These are phyloP conservation scores for Spisula subtruncata DNA, from an alignment of 2,888 invertebrate genomes.

Conservation along the genomic window DNA sequence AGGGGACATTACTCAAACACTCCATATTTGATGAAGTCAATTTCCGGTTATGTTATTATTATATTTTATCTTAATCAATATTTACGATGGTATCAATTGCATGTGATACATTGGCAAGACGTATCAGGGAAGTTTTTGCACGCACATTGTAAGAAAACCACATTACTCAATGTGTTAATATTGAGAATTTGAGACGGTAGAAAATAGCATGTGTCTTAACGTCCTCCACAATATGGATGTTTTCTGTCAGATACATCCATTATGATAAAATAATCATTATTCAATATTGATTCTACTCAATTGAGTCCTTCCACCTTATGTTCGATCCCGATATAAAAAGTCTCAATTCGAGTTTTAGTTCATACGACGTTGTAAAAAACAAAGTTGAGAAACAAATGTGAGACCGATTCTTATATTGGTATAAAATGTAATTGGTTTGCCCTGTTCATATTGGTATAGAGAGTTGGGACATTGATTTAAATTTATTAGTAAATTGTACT, in stretches of 20 bases:
- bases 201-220: neutral
- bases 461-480: no score
- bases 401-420: no score
- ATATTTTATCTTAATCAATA: constrained; percentile 29
- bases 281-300: neutral
- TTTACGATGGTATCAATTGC: constrained; percentile 8
- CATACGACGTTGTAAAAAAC: no score
- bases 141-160: neutral
- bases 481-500: no score
- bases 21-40: constrained; percentile 28
- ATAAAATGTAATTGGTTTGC: no score
- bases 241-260: neutral
- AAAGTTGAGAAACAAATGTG: no score
- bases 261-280: neutral
- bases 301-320: neutral
- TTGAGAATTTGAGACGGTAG: neutral
- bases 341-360: neutral
- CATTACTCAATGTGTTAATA: constrained; percentile 13
- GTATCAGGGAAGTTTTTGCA: neutral
- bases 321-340: neutral
- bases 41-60: constrained; percentile 25
- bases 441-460: no score
- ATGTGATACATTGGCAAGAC: neutral
- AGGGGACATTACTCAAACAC: neutral
- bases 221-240: neutral